phyloP scores from a whole-genome alignment of 2,113 vertebrate species.

The Psilopogon haemacephalus region DNA sequence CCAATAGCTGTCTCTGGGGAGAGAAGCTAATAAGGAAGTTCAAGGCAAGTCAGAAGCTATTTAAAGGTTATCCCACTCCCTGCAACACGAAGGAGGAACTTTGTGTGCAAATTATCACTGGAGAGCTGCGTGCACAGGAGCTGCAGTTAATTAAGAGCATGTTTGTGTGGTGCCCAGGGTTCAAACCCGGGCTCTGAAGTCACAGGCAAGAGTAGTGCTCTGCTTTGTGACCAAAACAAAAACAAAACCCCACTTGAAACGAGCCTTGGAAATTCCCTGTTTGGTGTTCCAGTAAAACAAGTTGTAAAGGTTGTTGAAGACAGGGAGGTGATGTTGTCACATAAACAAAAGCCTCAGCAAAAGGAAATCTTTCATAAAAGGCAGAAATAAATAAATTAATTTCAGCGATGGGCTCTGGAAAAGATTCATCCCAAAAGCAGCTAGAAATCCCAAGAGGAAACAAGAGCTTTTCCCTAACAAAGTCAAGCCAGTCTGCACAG shows the following conservation, averaged over 20 bases:
- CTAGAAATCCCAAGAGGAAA: background rate
- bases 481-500: background rate
- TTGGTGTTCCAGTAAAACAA: slow-evolving; percentile 37
- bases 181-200: slow-evolving; percentile 4
- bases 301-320: background rate
- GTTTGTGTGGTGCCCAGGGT: background rate
- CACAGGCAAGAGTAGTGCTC: background rate
- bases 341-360: slow-evolving; percentile 18
- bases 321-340: background rate
- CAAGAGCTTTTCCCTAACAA: background rate
- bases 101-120: background rate
- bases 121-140: background rate
- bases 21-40: slow-evolving; percentile 38
- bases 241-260: background rate
- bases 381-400: background rate
- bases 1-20: slow-evolving; percentile 35
- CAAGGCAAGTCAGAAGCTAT: slow-evolving; percentile 29
- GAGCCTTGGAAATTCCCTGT: slow-evolving; percentile 26
- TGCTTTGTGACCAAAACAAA: background rate
- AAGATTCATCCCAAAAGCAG: background rate
- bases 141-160: slow-evolving; percentile 37
- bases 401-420: background rate
- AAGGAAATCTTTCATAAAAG: background rate
- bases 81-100: background rate
- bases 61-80: slow-evolving; percentile 43